phyloP scores from a whole-genome alignment of 2,888 invertebrate genomes.

The Acrobasis suavella region DNA sequence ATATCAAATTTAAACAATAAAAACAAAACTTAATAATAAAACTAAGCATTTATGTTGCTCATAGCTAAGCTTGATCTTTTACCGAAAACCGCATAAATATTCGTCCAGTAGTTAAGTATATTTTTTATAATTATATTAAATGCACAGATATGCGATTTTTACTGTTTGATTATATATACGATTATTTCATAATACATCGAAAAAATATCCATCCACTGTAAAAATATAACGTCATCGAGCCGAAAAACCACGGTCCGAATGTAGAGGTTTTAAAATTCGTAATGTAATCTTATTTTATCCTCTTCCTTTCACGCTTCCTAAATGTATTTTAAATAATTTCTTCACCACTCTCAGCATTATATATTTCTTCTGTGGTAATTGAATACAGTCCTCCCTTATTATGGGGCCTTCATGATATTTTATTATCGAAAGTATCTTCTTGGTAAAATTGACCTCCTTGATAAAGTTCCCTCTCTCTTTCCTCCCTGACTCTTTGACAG shows the following conservation, averaged over 20 bases:
- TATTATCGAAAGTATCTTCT: constrained; percentile 28
- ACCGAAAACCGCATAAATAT: no score
- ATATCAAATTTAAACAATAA: no score
- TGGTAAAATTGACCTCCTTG: constrained; percentile 27
- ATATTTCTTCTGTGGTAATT: constrained; percentile 28
- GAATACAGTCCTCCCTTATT: constrained; percentile 30
- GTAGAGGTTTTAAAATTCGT: constrained; percentile 6
- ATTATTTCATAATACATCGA: no score
- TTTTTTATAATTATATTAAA: no score
- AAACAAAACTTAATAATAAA: no score
- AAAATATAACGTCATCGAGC: background rate
- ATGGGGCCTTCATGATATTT: constrained; percentile 28
- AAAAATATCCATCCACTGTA: background rate
- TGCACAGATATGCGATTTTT: no score
- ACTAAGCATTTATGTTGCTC: no score
- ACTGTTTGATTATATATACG: no score
- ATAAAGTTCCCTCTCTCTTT: no score
- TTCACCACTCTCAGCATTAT: constrained; percentile 39
- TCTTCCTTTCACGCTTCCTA: constrained; percentile 33
- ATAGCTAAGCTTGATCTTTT: no score
- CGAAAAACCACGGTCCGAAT: background rate
- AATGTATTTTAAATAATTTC: constrained; percentile 42
- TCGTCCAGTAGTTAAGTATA: no score
- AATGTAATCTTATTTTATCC: constrained; percentile 28
- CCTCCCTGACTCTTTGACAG: no score